A percentile compares a stretch with the other conserved stretches of the same genome.
Evolutionary conservation across 2,797 vertebrate genomes (phyloP).

Genomic region (Rhynchotus rufescens): DNA sequence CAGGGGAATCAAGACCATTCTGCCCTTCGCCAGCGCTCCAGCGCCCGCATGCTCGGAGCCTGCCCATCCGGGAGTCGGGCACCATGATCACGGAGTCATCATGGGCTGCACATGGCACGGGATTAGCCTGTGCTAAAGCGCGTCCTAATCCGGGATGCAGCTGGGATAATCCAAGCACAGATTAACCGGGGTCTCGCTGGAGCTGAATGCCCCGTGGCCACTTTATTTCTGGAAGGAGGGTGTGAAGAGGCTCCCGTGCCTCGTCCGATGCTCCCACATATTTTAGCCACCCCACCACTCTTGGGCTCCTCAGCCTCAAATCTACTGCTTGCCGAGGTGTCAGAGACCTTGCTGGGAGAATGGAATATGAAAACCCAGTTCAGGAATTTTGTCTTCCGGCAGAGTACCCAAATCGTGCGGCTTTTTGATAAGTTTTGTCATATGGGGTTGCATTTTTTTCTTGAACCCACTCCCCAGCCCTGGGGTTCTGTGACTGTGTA

Average conservation of each 20-base stretch:
- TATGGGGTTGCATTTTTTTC: neutral
- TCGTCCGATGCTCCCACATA: rapidly evolving
- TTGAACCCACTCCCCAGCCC: neutral
- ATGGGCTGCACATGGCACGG: neutral
- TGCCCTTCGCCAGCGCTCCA: neutral
- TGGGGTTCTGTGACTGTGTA: neutral
- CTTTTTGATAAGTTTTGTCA: neutral
- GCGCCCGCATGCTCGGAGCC: rapidly evolving
- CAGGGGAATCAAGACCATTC: neutral
- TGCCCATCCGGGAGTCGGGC: neutral
- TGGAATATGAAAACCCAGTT: rapidly evolving
- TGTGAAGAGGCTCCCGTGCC: neutral
- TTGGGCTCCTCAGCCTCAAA: too few species aligned
- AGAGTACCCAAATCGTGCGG: neutral
- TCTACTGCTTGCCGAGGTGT: neutral
- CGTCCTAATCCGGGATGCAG: conserved; percentile 19
- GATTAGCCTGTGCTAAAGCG: neutral
- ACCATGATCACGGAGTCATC: neutral
- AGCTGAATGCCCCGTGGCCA: neutral
- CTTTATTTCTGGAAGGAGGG: conserved; percentile 15
- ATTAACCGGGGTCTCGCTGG: conserved; percentile 51
- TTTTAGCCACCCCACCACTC: neutral
- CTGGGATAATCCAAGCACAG: conserved; percentile 43
- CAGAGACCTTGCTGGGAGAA: neutral
- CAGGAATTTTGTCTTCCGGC: rapidly evolving